Evolutionary conservation across 2,113 vertebrate species (phyloP).

Genomic region (Myiozetetes cayanensis): DNA sequence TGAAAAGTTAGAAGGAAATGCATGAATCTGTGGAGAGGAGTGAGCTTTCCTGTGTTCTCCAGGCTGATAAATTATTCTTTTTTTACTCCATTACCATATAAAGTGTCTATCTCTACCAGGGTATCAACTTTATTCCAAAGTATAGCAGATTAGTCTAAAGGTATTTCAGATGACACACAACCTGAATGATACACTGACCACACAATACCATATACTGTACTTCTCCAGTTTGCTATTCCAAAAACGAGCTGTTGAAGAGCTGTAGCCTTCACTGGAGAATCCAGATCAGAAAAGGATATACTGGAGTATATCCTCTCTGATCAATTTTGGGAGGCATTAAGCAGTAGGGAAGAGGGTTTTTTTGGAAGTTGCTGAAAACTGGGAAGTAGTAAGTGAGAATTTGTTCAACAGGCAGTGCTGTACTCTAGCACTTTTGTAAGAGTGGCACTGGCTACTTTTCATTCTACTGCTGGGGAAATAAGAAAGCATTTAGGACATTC

Average conservation of each 20-base stretch:
- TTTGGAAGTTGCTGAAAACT: not conserved
- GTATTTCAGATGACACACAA: not conserved
- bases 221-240: not conserved
- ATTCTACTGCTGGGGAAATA: not conserved
- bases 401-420: not conserved
- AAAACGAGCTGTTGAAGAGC: not conserved
- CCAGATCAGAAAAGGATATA: not conserved
- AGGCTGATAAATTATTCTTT: not conserved
- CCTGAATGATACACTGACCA: not conserved
- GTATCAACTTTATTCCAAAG: not conserved
- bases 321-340: not conserved
- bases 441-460: not conserved
- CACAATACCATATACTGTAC: not conserved
- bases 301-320: not conserved
- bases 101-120: not conserved
- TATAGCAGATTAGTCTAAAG: not conserved
- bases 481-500: not conserved
- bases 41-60: not conserved
- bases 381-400: not conserved
- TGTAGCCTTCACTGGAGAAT: not conserved
- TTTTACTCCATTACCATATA: not conserved
- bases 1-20: not conserved
- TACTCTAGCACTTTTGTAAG: not conserved
- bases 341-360: not conserved
- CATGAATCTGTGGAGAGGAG: not conserved